These are phyloP conservation scores for Drosophila nr. perissopoda DNA, from an alignment of 2,888 invertebrate species.

Conservation along the genomic window DNA sequence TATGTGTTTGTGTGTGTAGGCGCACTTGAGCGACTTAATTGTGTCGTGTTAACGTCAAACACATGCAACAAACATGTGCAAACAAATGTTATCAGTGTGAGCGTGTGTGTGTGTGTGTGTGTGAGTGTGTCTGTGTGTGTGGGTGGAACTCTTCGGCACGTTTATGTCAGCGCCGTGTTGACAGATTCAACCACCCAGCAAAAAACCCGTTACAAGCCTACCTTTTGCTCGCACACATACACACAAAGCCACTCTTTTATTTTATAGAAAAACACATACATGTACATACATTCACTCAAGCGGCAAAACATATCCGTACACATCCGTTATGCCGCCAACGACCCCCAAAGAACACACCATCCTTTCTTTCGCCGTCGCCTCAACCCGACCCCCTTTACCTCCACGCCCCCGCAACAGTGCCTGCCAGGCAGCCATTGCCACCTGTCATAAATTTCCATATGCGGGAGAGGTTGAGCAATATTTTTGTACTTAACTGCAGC, in stretches of 20 bases:
- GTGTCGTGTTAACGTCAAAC: slow-evolving; percentile 81
- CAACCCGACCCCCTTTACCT: background rate
- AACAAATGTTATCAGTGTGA: slow-evolving; percentile 64
- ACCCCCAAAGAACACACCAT: slow-evolving; percentile 38
- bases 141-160: slow-evolving; percentile 47
- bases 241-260: slow-evolving; percentile 73
- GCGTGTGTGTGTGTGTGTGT: slow-evolving; percentile 7
- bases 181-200: slow-evolving; percentile 77
- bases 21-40: slow-evolving; percentile 80
- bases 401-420: background rate
- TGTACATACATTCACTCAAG: slow-evolving; percentile 73
- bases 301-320: slow-evolving; percentile 80
- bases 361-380: slow-evolving; percentile 21
- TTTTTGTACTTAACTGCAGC: slow-evolving; percentile 31
- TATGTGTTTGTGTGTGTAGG: slow-evolving; percentile 42
- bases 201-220: slow-evolving; percentile 61
- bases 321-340: slow-evolving; percentile 70
- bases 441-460: slow-evolving; percentile 79
- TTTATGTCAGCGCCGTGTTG: slow-evolving; percentile 69
- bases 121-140: slow-evolving; percentile 9
- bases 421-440: slow-evolving; percentile 64
- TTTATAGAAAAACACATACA: slow-evolving; percentile 70
- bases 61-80: slow-evolving; percentile 79
- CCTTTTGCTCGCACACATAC: slow-evolving; percentile 30
- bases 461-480: slow-evolving; percentile 59